Percentiles rank a stretch among this genome's conserved stretches.
phyloP scores from a whole-genome alignment of 2,797 vertebrate genomes.

The Prunella strophiata region DNA sequence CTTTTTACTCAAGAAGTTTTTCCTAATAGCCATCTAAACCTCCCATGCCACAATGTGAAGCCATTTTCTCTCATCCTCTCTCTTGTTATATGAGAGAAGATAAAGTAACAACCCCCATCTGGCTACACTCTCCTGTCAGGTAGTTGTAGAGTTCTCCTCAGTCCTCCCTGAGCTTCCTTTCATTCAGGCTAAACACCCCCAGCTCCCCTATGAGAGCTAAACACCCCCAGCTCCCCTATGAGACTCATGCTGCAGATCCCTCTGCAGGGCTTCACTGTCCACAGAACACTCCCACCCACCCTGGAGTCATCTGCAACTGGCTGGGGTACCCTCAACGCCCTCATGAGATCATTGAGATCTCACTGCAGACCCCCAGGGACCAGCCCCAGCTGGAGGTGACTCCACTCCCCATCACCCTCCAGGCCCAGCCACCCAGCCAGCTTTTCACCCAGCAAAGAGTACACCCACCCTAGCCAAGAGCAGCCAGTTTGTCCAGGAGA shows the following conservation, averaged over 20 bases:
- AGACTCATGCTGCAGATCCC: not conserved
- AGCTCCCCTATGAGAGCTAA: not conserved
- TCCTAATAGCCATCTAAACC: not conserved
- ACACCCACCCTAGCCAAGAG: no score
- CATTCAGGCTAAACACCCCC: not conserved
- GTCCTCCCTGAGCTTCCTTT: not conserved
- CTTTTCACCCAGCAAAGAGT: not conserved
- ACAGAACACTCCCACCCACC: not conserved
- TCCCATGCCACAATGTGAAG: not conserved
- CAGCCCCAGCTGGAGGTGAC: not conserved
- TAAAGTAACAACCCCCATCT: not conserved
- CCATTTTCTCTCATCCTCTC: not conserved
- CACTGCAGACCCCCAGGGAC: not conserved
- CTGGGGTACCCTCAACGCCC: not conserved
- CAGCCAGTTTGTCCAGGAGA: not conserved
- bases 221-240: not conserved
- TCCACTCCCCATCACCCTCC: not conserved
- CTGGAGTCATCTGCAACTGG: not conserved
- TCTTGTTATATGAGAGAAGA: accelerated
- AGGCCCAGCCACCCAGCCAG: not conserved
- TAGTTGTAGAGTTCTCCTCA: not conserved
- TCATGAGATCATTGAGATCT: not conserved
- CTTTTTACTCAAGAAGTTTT: not conserved
- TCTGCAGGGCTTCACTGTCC: not conserved
- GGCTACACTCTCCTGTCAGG: not conserved